Percentiles rank a stretch among this genome's conserved stretches.
Evolutionary conservation across 2,888 invertebrate genomes (phyloP).

Genomic region (Sarcophaga carnaria): DNA sequence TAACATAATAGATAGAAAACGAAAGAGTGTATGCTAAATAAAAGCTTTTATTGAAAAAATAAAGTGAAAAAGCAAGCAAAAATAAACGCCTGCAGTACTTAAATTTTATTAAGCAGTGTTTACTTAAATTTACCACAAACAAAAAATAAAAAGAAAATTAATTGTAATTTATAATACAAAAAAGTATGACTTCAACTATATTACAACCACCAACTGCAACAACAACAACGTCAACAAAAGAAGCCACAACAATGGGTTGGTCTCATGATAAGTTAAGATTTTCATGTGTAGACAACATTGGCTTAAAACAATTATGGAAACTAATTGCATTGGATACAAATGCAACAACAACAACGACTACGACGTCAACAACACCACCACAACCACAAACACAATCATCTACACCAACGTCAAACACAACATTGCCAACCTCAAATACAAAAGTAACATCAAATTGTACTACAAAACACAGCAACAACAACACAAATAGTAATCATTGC

Average conservation of each 20-base stretch:
- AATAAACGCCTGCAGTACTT: conserved; percentile 44
- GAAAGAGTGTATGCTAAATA: background rate
- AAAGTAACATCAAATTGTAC: too few relatives aligned
- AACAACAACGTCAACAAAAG: conserved; percentile 63
- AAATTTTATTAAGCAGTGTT: conserved; percentile 48
- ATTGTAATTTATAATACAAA: background rate
- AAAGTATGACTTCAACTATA: conserved; percentile 81
- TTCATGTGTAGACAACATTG: conserved; percentile 81
- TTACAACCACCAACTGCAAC: conserved; percentile 73
- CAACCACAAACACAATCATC: conserved; percentile 12
- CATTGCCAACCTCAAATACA: too few relatives aligned
- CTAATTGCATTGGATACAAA: conserved; percentile 79
- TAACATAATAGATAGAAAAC: conserved; percentile 31
- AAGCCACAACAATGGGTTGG: conserved; percentile 79
- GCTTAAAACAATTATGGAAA: conserved; percentile 81
- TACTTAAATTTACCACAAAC: conserved; percentile 4
- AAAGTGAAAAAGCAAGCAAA: background rate
- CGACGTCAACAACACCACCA: conserved; percentile 39
- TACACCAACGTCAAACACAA: conserved; percentile 1
- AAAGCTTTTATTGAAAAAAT: conserved; percentile 33
- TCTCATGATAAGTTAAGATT: conserved; percentile 81
- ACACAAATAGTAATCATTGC: conserved; percentile 39
- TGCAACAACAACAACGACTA: conserved; percentile 12
- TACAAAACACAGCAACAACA: too few relatives aligned
- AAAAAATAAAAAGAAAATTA: conserved; percentile 33